Evolutionary conservation across 2,888 invertebrate genomes (phyloP).

Genomic region (Drosophila merina): DNA sequence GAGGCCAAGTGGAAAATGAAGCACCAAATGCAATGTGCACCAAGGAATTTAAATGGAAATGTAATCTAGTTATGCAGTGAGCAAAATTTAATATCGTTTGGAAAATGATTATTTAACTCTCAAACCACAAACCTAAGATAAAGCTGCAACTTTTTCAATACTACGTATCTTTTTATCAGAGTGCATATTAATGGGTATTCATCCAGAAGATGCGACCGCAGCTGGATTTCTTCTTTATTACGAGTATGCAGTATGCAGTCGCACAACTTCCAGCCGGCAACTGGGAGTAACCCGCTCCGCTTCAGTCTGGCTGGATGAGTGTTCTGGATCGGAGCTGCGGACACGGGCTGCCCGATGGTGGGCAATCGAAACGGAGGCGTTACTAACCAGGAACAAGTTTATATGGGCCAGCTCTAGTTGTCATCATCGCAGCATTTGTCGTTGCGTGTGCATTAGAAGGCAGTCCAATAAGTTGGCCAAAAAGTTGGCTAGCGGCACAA

Average conservation of each 20-base stretch:
- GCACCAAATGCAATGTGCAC: conserved; percentile 31
- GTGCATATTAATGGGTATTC: conserved; percentile 34
- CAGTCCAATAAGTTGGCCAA: conserved; percentile 53
- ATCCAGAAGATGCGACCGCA: conserved; percentile 38
- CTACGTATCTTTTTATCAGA: conserved; percentile 1
- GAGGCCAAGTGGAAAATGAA: conserved; percentile 20
- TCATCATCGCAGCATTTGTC: conserved; percentile 21
- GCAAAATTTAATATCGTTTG: neutral
- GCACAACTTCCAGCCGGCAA: conserved; percentile 36
- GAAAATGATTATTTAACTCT: neutral
- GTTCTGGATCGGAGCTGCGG: conserved; percentile 36
- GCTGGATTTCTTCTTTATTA: conserved; percentile 29
- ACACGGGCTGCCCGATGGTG: conserved; percentile 25
- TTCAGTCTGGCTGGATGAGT: conserved; percentile 49
- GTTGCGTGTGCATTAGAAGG: conserved; percentile 45
- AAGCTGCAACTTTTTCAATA: neutral
- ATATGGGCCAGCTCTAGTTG: conserved; percentile 20
- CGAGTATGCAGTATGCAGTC: conserved; percentile 36
- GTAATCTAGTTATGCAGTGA: conserved; percentile 31
- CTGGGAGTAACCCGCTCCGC: conserved; percentile 4
- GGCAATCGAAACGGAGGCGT: conserved; percentile 37
- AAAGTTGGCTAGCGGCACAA: conserved; percentile 29
- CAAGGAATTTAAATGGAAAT: conserved; percentile 42
- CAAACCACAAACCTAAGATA: neutral
- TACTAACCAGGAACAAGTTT: conserved; percentile 45